A percentile compares a stretch with the other conserved stretches of the same genome.
phyloP scores from a whole-genome alignment of 2,888 invertebrate genomes.

The Heteromyza rotundicornis region DNA sequence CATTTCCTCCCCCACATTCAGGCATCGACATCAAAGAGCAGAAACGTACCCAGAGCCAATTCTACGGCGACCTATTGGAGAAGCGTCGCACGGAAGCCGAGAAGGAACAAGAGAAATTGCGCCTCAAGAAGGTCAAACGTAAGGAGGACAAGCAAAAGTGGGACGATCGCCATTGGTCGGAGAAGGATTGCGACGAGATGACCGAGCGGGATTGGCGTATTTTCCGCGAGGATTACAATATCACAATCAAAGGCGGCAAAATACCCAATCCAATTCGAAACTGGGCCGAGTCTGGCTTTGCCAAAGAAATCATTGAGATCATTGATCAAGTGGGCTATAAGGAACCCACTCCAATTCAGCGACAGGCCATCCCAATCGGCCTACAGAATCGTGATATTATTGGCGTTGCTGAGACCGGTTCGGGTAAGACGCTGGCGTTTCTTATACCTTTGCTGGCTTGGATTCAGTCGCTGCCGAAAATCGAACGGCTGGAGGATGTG shows the following conservation, averaged over 20 bases:
- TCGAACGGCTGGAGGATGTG: slow-evolving; percentile 86
- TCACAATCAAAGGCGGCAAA: slow-evolving; percentile 95
- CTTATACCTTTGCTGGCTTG: slow-evolving; percentile 95
- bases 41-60: slow-evolving; percentile 94
- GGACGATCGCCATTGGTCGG: slow-evolving; percentile 99
- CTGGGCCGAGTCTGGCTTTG: slow-evolving; percentile 94
- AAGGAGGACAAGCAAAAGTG: slow-evolving; percentile 98
- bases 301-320: slow-evolving; percentile 89
- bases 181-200: slow-evolving; percentile 94
- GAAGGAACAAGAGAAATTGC: slow-evolving; percentile 93
- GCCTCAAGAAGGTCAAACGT: slow-evolving; percentile 89
- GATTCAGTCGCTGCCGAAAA: slow-evolving; percentile 98
- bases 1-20: not conserved
- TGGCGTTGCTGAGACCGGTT: slow-evolving; percentile 99
- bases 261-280: slow-evolving; percentile 95
- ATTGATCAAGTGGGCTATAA: slow-evolving; percentile 95
- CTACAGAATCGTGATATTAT: slow-evolving; percentile 94
- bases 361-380: slow-evolving; percentile 99
- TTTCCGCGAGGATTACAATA: slow-evolving; percentile 98
- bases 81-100: slow-evolving; percentile 94
- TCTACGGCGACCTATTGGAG: slow-evolving; percentile 95
- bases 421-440: slow-evolving; percentile 98
- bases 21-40: slow-evolving; percentile 98
- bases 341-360: slow-evolving; percentile 98
- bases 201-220: slow-evolving; percentile 99